Percentiles rank a stretch among this genome's conserved stretches.
Evolutionary conservation across 2,888 invertebrate genomes (phyloP).

Genomic region (Spatulosminthurus flaviceps): DNA sequence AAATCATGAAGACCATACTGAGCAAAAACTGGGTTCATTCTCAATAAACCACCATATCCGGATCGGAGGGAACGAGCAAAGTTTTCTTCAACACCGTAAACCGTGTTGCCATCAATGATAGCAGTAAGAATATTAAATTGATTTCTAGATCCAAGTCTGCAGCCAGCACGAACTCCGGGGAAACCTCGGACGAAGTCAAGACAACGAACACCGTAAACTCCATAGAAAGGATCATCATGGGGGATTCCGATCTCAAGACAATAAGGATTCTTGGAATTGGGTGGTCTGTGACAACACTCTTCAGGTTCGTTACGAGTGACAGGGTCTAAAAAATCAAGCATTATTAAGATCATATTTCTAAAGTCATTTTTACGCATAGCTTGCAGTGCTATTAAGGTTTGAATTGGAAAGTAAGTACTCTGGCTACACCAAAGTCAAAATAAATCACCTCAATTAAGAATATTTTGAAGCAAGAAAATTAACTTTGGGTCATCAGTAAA

Average conservation of each 20-base stretch:
- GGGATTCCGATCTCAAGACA: slow-evolving; percentile 90
- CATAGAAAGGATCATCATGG: slow-evolving; percentile 90
- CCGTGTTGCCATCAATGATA: slow-evolving; percentile 86
- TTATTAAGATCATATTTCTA: background rate
- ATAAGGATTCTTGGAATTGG: slow-evolving; percentile 86
- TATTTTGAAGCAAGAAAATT: background rate
- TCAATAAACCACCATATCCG: slow-evolving; percentile 81
- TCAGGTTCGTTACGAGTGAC: slow-evolving; percentile 88
- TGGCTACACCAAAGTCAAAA: background rate
- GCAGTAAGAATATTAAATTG: slow-evolving; percentile 89
- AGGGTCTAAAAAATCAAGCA: slow-evolving; percentile 72
- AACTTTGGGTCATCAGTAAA: background rate
- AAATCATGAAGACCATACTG: slow-evolving; percentile 88
- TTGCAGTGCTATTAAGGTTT: too few relatives aligned
- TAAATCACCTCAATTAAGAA: background rate
- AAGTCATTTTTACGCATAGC: too few relatives aligned
- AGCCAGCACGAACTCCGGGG: slow-evolving; percentile 86
- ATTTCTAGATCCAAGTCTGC: slow-evolving; percentile 83
- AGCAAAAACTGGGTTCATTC: slow-evolving; percentile 89
- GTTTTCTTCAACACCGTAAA: slow-evolving; percentile 86
- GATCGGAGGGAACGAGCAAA: slow-evolving; percentile 83
- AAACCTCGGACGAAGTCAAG: slow-evolving; percentile 90
- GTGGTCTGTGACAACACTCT: slow-evolving; percentile 85
- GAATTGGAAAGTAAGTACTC: too few relatives aligned
- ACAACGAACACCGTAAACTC: slow-evolving; percentile 83